Base-by-base conservation (phyloP, 2,113 vertebrate species). In the Syngnathoides biaculeatus region DNA sequence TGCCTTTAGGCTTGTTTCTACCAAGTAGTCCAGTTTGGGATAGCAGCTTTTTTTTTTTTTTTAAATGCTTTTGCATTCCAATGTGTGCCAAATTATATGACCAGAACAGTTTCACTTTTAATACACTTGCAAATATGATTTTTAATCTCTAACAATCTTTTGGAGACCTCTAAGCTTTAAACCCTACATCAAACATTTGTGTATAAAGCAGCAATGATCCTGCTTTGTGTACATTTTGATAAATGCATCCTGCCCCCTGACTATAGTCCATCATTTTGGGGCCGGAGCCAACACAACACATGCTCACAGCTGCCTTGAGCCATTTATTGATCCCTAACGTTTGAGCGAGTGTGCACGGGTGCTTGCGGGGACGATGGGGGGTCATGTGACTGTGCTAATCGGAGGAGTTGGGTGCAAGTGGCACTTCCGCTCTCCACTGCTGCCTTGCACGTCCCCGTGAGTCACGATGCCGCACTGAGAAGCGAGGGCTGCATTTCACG, bases 241-340 rank as follows among this genome's bases (percentile, higher is more conserved):
- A 61, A 43, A 59, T 74, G 40, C 53, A 22, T 58, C 56, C 27
- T 30, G 24, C 39, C 68, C 45, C 61, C 63, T 27, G 2, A 8
- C 60, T 57, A 17, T 72, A 64, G 47, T 71, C 14, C 66, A 8
- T 38, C 22, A 26, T 77, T 75, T 50, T 26, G 12, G 19, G 45
- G 67, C 71, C 60, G 55, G 60, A 64, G 59, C 27, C 1, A 58
- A 30, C 19, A 35, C 45, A 62, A 26, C 22, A 62, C 39, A 43
- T 2, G 17, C 13, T 13, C 60, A n/a, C 11, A 38, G 62, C 62
- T 47, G 57, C 53, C 61, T 66, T 67, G 14, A 78, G 79, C 70
- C 52, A 61, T 79, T 39, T 78, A 80, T 84, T 73, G 74, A 84
- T 79, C 69, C 68, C 47, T 30, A n/a, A 65, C n/a, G 4, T 62